A percentile compares a stretch with the other conserved stretches of the same genome.
Evolutionary conservation across 2,113 vertebrate species (phyloP).

Genomic region (Paratilapia polleni): DNA sequence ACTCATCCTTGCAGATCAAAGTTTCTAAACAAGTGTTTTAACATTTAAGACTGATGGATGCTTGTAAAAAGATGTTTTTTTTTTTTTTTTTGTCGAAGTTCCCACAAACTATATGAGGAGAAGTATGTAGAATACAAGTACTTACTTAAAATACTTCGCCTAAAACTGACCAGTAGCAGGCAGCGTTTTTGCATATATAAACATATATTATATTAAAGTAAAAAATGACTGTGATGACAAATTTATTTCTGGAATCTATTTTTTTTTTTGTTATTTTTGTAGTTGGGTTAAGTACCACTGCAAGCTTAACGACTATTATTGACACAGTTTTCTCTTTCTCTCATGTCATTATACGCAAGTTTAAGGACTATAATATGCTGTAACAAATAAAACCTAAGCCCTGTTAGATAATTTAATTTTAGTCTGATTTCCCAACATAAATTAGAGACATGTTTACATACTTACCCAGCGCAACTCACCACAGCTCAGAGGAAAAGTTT

Average conservation of each 20-base stretch:
- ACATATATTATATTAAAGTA: too few species aligned
- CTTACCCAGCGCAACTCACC: background rate
- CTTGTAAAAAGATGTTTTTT: background rate
- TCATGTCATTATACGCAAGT: background rate
- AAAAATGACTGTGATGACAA: background rate
- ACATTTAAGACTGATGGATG: background rate
- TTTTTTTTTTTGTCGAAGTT: rapidly evolving
- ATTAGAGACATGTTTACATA: background rate
- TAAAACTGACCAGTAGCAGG: background rate
- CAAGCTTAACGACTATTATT: background rate
- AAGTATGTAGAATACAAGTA: background rate
- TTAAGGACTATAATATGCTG: background rate
- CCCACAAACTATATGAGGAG: background rate
- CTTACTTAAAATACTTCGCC: background rate
- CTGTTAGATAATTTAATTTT: background rate
- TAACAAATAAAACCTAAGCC: background rate
- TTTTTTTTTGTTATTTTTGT: background rate
- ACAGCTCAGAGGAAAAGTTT: background rate
- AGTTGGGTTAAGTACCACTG: background rate
- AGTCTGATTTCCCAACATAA: background rate
- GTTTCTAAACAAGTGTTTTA: background rate
- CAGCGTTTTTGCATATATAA: background rate
- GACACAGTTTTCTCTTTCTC: background rate
- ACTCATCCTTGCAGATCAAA: background rate
- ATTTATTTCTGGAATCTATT: background rate